Percentiles rank a stretch among this genome's conserved stretches.
phyloP scores from a whole-genome alignment of 2,888 invertebrate genomes.

The Erebia palarica region DNA sequence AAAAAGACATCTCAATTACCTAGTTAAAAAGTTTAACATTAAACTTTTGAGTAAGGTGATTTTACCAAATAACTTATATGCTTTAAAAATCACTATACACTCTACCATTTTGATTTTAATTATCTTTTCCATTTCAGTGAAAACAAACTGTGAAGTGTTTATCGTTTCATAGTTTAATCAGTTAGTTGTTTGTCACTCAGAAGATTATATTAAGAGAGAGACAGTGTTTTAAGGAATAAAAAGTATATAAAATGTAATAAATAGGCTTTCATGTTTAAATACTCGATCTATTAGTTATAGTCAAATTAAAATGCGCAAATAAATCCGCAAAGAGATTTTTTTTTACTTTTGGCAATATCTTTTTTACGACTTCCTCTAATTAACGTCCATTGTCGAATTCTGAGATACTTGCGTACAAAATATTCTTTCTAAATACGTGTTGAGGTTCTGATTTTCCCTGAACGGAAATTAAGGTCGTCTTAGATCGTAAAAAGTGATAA shows the following conservation, averaged over 20 bases:
- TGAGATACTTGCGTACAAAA: constrained; percentile 15
- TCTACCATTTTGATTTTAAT: background rate
- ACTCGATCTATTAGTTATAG: background rate
- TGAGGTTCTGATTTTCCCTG: constrained; percentile 9
- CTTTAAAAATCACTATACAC: background rate
- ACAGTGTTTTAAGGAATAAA: background rate
- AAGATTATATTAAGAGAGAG: background rate
- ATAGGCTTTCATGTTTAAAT: background rate
- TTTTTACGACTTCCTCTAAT: constrained; percentile 19
- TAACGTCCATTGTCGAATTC: constrained; percentile 12
- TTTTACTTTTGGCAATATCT: constrained; percentile 8
- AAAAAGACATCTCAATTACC: too few relatives aligned
- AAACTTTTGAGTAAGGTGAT: background rate
- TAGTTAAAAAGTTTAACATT: too few relatives aligned
- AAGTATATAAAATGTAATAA: background rate
- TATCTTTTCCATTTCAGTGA: background rate
- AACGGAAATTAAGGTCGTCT: constrained; percentile 22
- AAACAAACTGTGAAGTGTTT: constrained; percentile 12
- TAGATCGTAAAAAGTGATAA: constrained; percentile 23
- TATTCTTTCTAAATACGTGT: constrained; percentile 14
- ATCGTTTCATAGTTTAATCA: constrained; percentile 12
- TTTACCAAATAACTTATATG: background rate
- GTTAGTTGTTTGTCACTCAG: constrained; percentile 11
- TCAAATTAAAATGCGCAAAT: background rate
- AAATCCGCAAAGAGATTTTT: background rate